A percentile compares a stretch with the other conserved stretches of the same genome.
Evolutionary conservation across 2,797 vertebrate species (phyloP).

Genomic region (Acanthurus leucopareius): DNA sequence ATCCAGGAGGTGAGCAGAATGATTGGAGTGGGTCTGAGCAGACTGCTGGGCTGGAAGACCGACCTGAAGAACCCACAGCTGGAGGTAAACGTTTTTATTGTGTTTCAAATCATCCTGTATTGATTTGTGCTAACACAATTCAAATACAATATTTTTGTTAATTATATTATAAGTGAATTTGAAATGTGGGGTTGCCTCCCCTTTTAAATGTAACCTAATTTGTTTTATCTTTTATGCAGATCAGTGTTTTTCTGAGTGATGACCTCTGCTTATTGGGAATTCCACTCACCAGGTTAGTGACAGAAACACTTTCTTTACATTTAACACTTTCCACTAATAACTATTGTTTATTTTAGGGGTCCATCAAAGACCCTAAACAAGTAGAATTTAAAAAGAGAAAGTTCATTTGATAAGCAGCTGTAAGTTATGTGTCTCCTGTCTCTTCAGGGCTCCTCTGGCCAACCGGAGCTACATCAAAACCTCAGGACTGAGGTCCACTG

Average conservation of each 20-base stretch:
- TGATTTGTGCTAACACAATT: background rate
- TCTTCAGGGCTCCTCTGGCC: slow-evolving; percentile 89
- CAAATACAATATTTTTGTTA: background rate
- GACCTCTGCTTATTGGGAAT: slow-evolving; percentile 90
- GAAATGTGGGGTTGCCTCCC: background rate
- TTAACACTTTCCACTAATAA: background rate
- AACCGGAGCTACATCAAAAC: slow-evolving; percentile 90
- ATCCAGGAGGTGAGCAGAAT: slow-evolving; percentile 89
- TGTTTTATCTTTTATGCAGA: slow-evolving; percentile 78
- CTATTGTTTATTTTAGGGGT: background rate
- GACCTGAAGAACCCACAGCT: slow-evolving; percentile 89
- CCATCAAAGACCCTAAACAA: background rate
- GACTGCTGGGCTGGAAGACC: slow-evolving; percentile 89
- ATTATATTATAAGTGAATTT: background rate
- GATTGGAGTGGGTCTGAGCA: slow-evolving; percentile 86
- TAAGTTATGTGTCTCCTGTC: background rate
- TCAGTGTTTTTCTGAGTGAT: slow-evolving; percentile 91
- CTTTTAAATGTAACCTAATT: background rate
- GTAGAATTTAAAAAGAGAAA: background rate
- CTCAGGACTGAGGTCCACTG: slow-evolving; percentile 91
- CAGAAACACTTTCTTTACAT: background rate
- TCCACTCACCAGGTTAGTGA: slow-evolving; percentile 90
- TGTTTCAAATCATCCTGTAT: background rate
- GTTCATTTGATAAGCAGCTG: background rate
- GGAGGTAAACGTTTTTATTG: slow-evolving; percentile 84